phyloP scores from a whole-genome alignment of 2,888 invertebrate genomes.

The Bibio marci region DNA sequence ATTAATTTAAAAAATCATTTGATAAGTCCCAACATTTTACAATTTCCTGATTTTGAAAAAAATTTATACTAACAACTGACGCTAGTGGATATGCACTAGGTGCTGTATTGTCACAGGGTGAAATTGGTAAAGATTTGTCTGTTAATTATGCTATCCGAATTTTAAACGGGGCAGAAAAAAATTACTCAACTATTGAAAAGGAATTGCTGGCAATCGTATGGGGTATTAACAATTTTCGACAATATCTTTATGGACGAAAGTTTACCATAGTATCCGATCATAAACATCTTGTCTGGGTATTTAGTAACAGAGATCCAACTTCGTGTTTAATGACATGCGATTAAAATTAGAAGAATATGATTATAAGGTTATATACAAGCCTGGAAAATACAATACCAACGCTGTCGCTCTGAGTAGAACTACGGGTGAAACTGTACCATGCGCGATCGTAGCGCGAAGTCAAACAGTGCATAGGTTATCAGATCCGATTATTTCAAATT shows the following conservation, averaged over 20 bases:
- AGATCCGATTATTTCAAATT: too few relatives aligned
- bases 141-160: background rate
- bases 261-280: slow-evolving; percentile 18
- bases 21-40: background rate
- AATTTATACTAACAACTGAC: slow-evolving; percentile 1
- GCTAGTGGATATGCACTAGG: background rate
- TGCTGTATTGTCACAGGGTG: background rate
- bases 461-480: too few relatives aligned
- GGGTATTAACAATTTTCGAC: slow-evolving; percentile 14
- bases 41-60: slow-evolving; percentile 2
- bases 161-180: slow-evolving; percentile 10
- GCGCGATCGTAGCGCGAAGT: too few relatives aligned
- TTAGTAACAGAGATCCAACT: slow-evolving; percentile 13
- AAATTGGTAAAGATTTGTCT: background rate
- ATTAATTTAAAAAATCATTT: too few relatives aligned
- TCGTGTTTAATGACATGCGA: slow-evolving; percentile 13
- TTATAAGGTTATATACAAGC: slow-evolving; percentile 12
- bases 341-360: slow-evolving; percentile 11
- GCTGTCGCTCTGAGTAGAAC: slow-evolving; percentile 10
- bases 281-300: slow-evolving; percentile 14
- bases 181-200: slow-evolving; percentile 15
- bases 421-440: background rate
- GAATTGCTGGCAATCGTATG: slow-evolving; percentile 15
- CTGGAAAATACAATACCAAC: slow-evolving; percentile 10
- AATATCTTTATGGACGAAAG: slow-evolving; percentile 16